Conservation (phyloP, 2,888 invertebrate genomes). For the Macaria liturata region DNA sequence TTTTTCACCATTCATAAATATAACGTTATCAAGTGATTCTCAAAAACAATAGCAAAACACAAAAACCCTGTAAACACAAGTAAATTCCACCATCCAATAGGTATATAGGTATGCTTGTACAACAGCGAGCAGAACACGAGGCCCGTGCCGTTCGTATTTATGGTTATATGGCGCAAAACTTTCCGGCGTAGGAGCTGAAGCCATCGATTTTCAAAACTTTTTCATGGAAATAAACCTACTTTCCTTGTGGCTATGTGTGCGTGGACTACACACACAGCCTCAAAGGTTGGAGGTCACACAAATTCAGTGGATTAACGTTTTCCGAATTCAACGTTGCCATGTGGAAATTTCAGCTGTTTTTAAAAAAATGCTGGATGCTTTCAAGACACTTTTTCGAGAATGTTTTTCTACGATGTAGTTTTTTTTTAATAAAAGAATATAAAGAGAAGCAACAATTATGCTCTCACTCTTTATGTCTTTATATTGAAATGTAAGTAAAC, state of each 20-base stretch:
- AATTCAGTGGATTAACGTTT: conserved; percentile 46
- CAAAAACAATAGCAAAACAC: too few species aligned
- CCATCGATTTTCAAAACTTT: conserved; percentile 85
- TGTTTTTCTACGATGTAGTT: background rate
- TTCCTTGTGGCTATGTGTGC: conserved; percentile 69
- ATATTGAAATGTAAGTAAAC: too few species aligned
- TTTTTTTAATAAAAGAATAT: too few species aligned
- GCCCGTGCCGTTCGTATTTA: conserved; percentile 68
- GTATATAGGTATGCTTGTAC: conserved; percentile 44
- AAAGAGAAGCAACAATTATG: too few species aligned
- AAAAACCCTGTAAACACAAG: conserved; percentile 43
- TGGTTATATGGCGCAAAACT: conserved; percentile 81
- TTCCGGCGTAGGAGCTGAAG: conserved; percentile 80
- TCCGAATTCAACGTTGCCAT: conserved; percentile 5
- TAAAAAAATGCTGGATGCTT: background rate
- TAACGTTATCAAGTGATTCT: too few species aligned
- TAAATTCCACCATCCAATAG: conserved; percentile 52
- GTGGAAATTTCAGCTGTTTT: background rate
- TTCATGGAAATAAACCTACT: conserved; percentile 84
- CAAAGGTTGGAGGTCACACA: conserved; percentile 64
- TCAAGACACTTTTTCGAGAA: background rate
- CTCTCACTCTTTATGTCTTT: too few species aligned
- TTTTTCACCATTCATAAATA: too few species aligned
- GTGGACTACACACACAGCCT: conserved; percentile 56
- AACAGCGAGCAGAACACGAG: conserved; percentile 72